Base-by-base conservation (phyloP, 2,113 vertebrate species). In the Rhabdomys dilectus region DNA sequence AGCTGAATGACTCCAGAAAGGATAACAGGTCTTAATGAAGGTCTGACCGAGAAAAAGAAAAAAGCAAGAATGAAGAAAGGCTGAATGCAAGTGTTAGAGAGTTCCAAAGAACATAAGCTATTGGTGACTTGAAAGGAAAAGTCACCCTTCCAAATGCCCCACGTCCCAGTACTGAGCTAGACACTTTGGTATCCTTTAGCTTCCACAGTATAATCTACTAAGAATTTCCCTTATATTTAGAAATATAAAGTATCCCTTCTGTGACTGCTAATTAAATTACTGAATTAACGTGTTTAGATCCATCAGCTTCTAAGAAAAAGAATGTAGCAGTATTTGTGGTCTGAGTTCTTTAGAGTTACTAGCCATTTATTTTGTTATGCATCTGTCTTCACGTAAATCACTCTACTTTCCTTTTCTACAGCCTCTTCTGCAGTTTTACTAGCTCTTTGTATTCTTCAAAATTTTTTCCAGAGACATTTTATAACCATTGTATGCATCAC, bases 401-500 rank as follows among this genome's bases (percentile, higher is more conserved):
- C 12, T 72, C 45, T 39, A 34, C 53, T 82, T 22, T 88, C 22
- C 86, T 92, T 56, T 84, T 87, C 39, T 84, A 39, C 64, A 26
- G 48, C 68, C 91, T 88, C 64, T 62, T 78, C 88, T 34, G 34
- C 31, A 68, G 66, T 60, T 39, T 62, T 86, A 39, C 31, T 93
- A 68, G 7, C 22, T 77, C 22, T 76, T 91, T 90, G 9, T 77
- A 88, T 58, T 39, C n/a, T 36, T 93, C 34, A 68, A 68, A 68
- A 26, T 5, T 9, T 26, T 26, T 26, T 62, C 22, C 72, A 92
- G 75, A 75, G 13, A 45, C 4, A 22, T 56, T 85, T 39, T 48
- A 39, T 81, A 88, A 93, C 42, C 4, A 62, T 7, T 48, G 93
- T 60, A 91, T 81, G 39, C 58, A 92, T 89, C 93, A 91, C 77